Conservation (phyloP, 2,113 vertebrate species). For the Lutjanus erythropterus region DNA sequence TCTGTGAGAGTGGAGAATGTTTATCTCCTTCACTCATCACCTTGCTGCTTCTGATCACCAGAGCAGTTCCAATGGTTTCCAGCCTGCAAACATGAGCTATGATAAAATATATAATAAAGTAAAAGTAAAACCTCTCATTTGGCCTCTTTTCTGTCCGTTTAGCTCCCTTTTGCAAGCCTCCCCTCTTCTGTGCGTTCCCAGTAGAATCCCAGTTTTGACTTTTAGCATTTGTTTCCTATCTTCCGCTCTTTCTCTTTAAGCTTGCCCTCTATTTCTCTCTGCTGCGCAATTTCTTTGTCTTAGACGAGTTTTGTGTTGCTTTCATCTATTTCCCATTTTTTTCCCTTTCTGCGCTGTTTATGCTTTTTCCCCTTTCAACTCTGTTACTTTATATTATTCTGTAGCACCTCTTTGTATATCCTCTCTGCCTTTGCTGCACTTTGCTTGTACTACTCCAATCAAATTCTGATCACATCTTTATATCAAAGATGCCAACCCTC, state of each 20-base stretch:
- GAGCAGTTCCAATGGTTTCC: slow-evolving; percentile 38
- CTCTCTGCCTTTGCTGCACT: slow-evolving; percentile 40
- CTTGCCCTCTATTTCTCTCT: slow-evolving; percentile 55
- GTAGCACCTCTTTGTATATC: slow-evolving; percentile 49
- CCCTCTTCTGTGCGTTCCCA: slow-evolving; percentile 23
- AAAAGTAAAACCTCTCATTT: slow-evolving; percentile 5
- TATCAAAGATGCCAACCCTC: slow-evolving; percentile 77
- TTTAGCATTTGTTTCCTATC: slow-evolving; percentile 34
- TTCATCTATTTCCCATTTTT: slow-evolving; percentile 57
- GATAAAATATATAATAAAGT: slow-evolving; percentile 13
- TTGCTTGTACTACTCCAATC: slow-evolving; percentile 50
- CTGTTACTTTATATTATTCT: slow-evolving; percentile 44
- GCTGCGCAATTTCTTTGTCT: slow-evolving; percentile 32
- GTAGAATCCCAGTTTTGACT: slow-evolving; percentile 26
- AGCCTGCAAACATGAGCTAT: slow-evolving; percentile 40
- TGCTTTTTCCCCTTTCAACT: slow-evolving; percentile 52
- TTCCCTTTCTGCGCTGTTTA: slow-evolving; percentile 27
- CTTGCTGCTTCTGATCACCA: slow-evolving; percentile 32
- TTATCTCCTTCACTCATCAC: slow-evolving; percentile 47
- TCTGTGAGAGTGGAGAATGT: slow-evolving; percentile 40
- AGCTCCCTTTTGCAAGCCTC: slow-evolving; percentile 24
- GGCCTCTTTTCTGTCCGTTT: slow-evolving; percentile 18
- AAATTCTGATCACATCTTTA: slow-evolving; percentile 77
- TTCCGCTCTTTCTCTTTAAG: slow-evolving; percentile 4
- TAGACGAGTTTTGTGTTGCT: slow-evolving; percentile 43